These are phyloP conservation scores for Zaprionus ornatus DNA, from an alignment of 1,140 invertebrate genomes.

Conservation along the genomic window DNA sequence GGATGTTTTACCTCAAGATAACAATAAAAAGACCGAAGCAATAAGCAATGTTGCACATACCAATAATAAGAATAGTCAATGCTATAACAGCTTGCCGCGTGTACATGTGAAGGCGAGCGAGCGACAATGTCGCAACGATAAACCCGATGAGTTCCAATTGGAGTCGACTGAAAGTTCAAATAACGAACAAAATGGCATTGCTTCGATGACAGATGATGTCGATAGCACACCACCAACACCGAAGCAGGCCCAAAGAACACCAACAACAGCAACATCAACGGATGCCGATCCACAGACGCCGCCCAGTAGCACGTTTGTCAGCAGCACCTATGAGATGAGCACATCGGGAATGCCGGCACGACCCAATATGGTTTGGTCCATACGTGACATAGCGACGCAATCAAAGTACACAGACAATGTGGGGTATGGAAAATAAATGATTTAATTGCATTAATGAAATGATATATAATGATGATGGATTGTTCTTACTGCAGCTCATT, in stretches of 20 bases:
- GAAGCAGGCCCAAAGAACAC: constrained; percentile 34
- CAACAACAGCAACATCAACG: constrained; percentile 5
- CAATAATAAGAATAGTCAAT: constrained; percentile 61
- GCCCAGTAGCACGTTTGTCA: constrained; percentile 14
- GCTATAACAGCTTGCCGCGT: constrained; percentile 66
- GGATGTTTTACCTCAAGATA: constrained; percentile 35
- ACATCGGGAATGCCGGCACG: constrained; percentile 37
- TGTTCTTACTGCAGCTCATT: constrained; percentile 38
- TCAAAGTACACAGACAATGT: constrained; percentile 48
- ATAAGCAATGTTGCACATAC: constrained; percentile 20
- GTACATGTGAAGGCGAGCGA: constrained; percentile 58
- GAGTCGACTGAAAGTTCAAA: not conserved
- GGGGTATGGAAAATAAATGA: constrained; percentile 22
- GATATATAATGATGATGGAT: not conserved
- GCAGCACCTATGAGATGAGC: constrained; percentile 33
- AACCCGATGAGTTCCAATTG: not conserved
- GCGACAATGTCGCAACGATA: constrained; percentile 23
- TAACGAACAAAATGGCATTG: constrained; percentile 7
- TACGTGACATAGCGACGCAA: constrained; percentile 40
- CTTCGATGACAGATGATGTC: constrained; percentile 13
- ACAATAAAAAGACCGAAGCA: constrained; percentile 29
- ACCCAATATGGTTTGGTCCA: constrained; percentile 60
- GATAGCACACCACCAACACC: constrained; percentile 30
- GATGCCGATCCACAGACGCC: not conserved
- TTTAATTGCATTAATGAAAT: not conserved